These are phyloP conservation scores for Ruditapes philippinarum DNA, from an alignment of 1,140 invertebrate genomes.

Conservation along the genomic window DNA sequence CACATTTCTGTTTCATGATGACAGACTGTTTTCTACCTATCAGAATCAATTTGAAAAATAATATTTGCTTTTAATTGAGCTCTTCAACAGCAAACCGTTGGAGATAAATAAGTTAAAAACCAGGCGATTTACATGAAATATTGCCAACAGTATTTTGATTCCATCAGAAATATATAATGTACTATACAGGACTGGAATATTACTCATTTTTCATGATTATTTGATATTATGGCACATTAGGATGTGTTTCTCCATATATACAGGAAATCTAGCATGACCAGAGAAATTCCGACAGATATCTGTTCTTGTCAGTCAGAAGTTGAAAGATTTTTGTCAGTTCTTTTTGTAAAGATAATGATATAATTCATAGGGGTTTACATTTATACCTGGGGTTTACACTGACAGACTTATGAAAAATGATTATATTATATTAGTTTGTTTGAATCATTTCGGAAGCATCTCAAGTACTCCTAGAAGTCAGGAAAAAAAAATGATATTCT, in stretches of 20 bases:
- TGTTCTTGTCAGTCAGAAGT: slow-evolving; percentile 16
- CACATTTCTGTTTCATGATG: too few relatives aligned
- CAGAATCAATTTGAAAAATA: slow-evolving; percentile 28
- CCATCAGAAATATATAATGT: slow-evolving; percentile 18
- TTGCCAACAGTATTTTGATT: slow-evolving; percentile 16
- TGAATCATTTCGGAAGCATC: too few relatives aligned
- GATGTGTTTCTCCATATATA: slow-evolving; percentile 39
- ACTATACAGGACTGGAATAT: slow-evolving; percentile 9
- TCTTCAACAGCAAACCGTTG: neutral
- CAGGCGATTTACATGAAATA: neutral
- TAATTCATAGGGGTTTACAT: neutral
- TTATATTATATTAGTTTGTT: too few relatives aligned
- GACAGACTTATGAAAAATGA: slow-evolving; percentile 15
- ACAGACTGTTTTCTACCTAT: too few relatives aligned
- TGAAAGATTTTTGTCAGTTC: slow-evolving; percentile 16
- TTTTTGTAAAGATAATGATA: slow-evolving; percentile 16
- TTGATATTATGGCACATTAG: slow-evolving; percentile 53
- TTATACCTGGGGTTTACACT: slow-evolving; percentile 13
- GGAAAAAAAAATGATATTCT: neutral
- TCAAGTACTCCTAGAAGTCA: neutral
- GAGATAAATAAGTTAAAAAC: slow-evolving; percentile 10
- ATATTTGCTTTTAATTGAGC: slow-evolving; percentile 21
- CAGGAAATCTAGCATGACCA: slow-evolving; percentile 51
- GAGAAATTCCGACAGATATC: slow-evolving; percentile 9
- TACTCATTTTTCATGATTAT: slow-evolving; percentile 38